phyloP scores from a whole-genome alignment of 2,888 invertebrate genomes.

The Tolmerus cingulatus region DNA sequence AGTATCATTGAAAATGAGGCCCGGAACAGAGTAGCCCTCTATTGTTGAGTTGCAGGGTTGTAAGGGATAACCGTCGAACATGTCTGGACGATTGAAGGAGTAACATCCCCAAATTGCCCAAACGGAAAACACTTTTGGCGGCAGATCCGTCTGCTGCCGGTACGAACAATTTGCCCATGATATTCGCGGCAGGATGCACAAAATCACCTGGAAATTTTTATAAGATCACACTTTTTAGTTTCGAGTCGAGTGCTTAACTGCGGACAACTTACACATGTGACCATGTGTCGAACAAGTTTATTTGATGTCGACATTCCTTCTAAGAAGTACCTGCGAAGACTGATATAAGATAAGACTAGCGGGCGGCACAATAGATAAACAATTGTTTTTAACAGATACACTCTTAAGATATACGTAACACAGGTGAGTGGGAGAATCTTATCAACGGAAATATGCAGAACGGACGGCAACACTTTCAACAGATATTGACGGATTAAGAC shows the following conservation, averaged over 20 bases:
- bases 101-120: conserved; percentile 53
- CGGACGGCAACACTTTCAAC: neutral
- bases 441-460: neutral
- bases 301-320: conserved; percentile 2
- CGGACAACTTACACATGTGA: neutral
- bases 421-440: neutral
- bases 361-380: neutral
- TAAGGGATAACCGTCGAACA: conserved; percentile 47
- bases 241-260: neutral
- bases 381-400: neutral
- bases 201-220: neutral
- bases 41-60: conserved; percentile 31
- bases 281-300: neutral
- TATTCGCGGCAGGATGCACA: neutral
- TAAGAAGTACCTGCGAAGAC: neutral
- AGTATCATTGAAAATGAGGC: conserved; percentile 37
- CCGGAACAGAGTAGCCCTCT: conserved; percentile 45
- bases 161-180: conserved; percentile 46
- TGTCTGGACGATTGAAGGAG: conserved; percentile 49
- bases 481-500: neutral
- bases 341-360: conserved; percentile 6
- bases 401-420: neutral
- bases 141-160: conserved; percentile 44
- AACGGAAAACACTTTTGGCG: conserved; percentile 46
- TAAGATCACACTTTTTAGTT: neutral